These are phyloP conservation scores for Stomorhina lunata DNA, from an alignment of 2,888 invertebrate genomes.

Conservation along the genomic window DNA sequence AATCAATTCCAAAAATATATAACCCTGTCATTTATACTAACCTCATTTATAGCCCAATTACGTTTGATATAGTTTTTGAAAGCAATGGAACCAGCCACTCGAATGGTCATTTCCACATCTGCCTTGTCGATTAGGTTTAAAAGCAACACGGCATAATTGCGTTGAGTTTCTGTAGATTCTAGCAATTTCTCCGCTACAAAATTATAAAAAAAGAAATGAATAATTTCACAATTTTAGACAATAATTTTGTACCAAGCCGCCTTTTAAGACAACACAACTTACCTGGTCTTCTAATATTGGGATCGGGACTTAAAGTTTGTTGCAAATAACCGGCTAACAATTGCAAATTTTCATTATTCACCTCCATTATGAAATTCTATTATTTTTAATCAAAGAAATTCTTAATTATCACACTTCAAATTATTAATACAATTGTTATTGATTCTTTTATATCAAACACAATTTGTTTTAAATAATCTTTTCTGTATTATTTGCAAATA, in stretches of 20 bases:
- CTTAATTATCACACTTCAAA: not conserved
- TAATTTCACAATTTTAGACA: not conserved
- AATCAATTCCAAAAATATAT: not conserved
- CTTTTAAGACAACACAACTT: conserved; percentile 65
- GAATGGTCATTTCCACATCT: conserved; percentile 88
- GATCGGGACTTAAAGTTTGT: conserved; percentile 92
- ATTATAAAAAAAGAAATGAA: not conserved
- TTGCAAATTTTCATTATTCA: conserved; percentile 91
- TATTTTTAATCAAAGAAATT: conserved; percentile 3
- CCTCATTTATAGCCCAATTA: conserved; percentile 91
- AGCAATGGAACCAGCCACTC: conserved; percentile 94
- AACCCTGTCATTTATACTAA: conserved; percentile 81
- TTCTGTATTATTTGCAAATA: not conserved
- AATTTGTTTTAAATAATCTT: not conserved
- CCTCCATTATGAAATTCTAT: conserved; percentile 85
- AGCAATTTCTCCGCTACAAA: conserved; percentile 92
- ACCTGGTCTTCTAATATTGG: conserved; percentile 91
- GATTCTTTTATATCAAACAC: not conserved
- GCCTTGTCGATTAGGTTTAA: conserved; percentile 92
- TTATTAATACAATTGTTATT: not conserved
- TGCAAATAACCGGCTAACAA: conserved; percentile 91
- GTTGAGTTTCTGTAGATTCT: conserved; percentile 93
- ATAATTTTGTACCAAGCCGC: too few species aligned
- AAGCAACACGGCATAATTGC: conserved; percentile 93
- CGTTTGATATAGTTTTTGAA: conserved; percentile 98